Base-by-base conservation (phyloP, 2,113 vertebrate genomes). In the Sebastes fasciatus region DNA sequence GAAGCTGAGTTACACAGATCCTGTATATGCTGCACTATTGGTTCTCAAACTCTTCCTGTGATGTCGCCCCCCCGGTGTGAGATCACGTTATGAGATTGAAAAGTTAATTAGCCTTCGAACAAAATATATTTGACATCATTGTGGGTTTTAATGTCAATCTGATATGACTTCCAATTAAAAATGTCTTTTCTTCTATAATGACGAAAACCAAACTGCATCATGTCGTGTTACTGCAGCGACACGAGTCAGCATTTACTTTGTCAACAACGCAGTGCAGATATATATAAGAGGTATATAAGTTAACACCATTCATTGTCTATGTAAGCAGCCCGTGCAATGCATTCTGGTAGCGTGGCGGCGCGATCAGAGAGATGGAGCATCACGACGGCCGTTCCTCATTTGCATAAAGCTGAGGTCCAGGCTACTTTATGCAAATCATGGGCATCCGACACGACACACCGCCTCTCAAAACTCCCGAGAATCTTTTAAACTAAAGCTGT, bases 41-140 rank as follows among this genome's bases (percentile, higher is more conserved):
- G 23, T 57, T 13, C 13, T 23, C 13, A 54, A 55, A 62, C 14
- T 40, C 62, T 68, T 45, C 40, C 66, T 5, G 1, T 12, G 42
- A 26, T 34, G 12, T 62, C 46, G 21, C 55, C 80, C 79, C 60
- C 8, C 72, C 19, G 74, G 46, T 57, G 52, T 58, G 69, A 82
- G 64, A 86, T 86, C 52, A 45, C 23, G 11, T 54, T 16, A 45
- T 43, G 49, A 79, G 48, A 66, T 61, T 49, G 34, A 84, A 80
- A 88, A 82, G 60, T 77, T 79, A 79, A 89, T 91, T 80, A 86
- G 80, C 80, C 75, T 84, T n/a, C 42, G 67, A 62, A 46, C 48
- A 73, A 51, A 64, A 79, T 8, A 48, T 16, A 6, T 21, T 57
- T 49, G 6, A 34, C 21, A 45, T 64, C 4, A 60, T 19, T 80